Percentiles rank a stretch among this genome's conserved stretches.
These are phyloP conservation scores for Nilaparvata lugens DNA, from an alignment of 1,140 invertebrate genomes.

Conservation along the genomic window DNA sequence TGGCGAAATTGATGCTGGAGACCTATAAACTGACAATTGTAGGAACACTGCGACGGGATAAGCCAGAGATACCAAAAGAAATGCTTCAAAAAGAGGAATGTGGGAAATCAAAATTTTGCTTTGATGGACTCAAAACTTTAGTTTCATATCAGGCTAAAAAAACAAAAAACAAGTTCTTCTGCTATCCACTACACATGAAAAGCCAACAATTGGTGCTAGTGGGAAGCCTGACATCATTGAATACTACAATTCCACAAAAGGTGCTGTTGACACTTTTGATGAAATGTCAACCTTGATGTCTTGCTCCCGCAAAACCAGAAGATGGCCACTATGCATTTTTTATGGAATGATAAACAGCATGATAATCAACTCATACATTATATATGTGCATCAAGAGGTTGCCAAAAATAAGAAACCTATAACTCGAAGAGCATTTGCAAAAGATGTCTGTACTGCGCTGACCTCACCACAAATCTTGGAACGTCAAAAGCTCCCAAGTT, in stretches of 20 bases:
- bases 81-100: slow-evolving; percentile 12
- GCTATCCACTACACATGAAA: neutral
- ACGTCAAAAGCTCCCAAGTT: neutral
- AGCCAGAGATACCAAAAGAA: slow-evolving; percentile 8
- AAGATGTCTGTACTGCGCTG: neutral
- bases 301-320: neutral
- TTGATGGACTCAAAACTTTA: neutral
- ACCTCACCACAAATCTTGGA: neutral
- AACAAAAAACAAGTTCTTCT: neutral
- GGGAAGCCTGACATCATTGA: slow-evolving; percentile 34
- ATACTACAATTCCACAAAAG: slow-evolving; percentile 37
- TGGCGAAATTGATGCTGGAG: slow-evolving; percentile 24
- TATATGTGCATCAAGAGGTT: neutral
- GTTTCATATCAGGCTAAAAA: neutral
- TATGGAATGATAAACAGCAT: too few species aligned
- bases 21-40: too few species aligned
- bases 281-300: neutral
- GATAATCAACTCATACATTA: neutral
- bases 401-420: neutral
- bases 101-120: neutral
- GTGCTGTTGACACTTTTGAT: slow-evolving; percentile 11
- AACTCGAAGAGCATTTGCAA: too few species aligned
- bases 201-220: neutral
- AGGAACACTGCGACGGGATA: slow-evolving; percentile 19
- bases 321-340: neutral